Percentiles rank a stretch among this genome's conserved stretches.
Evolutionary conservation across 2,113 vertebrate species (phyloP).

Genomic region (Podiceps cristatus): DNA sequence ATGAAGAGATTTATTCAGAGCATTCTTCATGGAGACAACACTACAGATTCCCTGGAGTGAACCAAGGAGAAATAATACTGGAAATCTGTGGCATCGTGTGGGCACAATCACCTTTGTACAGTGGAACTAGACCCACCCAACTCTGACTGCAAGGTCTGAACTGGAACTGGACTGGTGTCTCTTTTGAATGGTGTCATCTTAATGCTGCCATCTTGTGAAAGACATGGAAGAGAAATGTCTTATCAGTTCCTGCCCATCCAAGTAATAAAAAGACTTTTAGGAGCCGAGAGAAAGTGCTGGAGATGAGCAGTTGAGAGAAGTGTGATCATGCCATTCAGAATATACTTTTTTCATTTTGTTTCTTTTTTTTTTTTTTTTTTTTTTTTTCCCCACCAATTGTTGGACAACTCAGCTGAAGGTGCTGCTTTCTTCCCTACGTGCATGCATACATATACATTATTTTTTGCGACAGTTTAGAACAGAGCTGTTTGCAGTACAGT

Average conservation of each 20-base stretch:
- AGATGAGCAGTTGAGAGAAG: not conserved
- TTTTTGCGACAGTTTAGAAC: not conserved
- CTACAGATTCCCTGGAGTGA: not conserved
- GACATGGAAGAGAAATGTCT: not conserved
- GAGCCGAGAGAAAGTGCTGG: not conserved
- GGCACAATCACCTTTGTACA: not conserved
- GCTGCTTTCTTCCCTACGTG: not conserved
- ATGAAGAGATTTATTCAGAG: not conserved
- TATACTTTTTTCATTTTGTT: not conserved
- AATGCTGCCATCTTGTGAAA: not conserved
- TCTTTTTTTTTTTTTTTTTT: not conserved
- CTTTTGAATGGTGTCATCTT: not conserved
- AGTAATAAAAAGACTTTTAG: not conserved
- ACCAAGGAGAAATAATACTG: not conserved
- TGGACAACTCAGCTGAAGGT: not conserved
- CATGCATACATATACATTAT: not conserved
- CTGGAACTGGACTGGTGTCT: not conserved
- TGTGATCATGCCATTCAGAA: rapidly evolving
- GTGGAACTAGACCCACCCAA: not conserved
- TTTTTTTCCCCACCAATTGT: not conserved
- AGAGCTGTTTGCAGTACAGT: not conserved
- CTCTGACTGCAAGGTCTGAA: not conserved
- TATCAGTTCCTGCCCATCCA: not conserved
- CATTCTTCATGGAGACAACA: not conserved
- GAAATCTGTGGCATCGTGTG: not conserved